Percentiles rank a stretch among this genome's conserved stretches.
These are phyloP conservation scores for Magallana angulata DNA, from an alignment of 1,140 invertebrate genomes.

Conservation along the genomic window DNA sequence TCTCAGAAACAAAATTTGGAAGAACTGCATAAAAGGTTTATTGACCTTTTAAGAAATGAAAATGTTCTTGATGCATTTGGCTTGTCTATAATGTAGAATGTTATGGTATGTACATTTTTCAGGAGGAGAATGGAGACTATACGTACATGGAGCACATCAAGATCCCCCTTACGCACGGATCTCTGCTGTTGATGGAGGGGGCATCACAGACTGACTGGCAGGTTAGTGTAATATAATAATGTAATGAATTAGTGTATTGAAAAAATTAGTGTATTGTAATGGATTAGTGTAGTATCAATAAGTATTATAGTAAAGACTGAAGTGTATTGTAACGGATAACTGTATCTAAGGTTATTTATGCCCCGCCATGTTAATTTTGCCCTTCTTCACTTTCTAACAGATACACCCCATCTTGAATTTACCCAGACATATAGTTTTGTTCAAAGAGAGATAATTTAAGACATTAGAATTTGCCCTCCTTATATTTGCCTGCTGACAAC, in stretches of 20 bases:
- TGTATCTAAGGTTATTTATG: too few species aligned
- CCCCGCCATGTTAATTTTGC: too few species aligned
- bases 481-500: too few species aligned
- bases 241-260: neutral
- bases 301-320: too few species aligned
- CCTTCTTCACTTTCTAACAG: too few species aligned
- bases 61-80: neutral
- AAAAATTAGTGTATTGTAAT: too few species aligned
- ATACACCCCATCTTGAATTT: too few species aligned
- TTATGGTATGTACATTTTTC: neutral
- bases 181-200: conserved; percentile 81
- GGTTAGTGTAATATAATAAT: conserved; percentile 62
- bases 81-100: neutral
- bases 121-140: conserved; percentile 64
- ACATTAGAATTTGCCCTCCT: too few species aligned
- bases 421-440: too few species aligned
- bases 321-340: too few species aligned
- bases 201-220: conserved; percentile 80
- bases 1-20: neutral
- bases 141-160: conserved; percentile 71
- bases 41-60: neutral
- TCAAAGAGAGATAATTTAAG: too few species aligned
- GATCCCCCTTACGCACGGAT: conserved; percentile 77
- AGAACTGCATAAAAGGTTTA: neutral
- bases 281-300: too few species aligned